phyloP scores from a whole-genome alignment of 2,113 vertebrate species.

The Maccullochella peelii region DNA sequence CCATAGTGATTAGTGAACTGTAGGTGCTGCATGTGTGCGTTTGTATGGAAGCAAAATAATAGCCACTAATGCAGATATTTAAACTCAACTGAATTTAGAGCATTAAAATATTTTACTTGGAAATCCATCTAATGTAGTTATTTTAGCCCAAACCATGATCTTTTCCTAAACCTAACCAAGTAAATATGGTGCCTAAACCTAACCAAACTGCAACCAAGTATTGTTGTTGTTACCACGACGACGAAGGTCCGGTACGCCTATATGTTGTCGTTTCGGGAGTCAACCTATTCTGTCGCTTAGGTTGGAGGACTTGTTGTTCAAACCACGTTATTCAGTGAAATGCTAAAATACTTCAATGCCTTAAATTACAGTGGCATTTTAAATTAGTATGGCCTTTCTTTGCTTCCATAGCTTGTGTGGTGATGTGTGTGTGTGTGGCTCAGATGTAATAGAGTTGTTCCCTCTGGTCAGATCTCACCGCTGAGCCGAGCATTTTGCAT shows the following conservation, averaged over 20 bases:
- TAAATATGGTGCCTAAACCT: no score
- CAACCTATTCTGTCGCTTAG: no score
- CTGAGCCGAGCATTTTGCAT: conserved; percentile 9
- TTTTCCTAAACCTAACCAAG: no score
- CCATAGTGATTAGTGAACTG: conserved; percentile 68
- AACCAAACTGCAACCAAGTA: no score
- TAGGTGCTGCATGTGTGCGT: conserved; percentile 24
- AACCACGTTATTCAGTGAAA: background rate
- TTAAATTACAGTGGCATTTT: background rate
- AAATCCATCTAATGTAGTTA: no score
- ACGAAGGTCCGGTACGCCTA: no score
- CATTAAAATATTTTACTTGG: background rate
- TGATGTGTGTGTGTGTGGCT: background rate
- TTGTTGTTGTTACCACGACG: no score
- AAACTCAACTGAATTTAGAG: background rate
- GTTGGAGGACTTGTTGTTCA: no score
- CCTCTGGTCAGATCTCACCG: conserved; percentile 9
- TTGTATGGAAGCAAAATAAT: background rate
- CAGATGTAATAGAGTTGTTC: background rate
- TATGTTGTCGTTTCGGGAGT: no score
- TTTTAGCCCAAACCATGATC: no score
- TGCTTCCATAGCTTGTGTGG: background rate
- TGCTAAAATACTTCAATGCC: background rate
- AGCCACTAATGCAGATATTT: background rate
- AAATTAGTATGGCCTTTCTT: background rate